A percentile compares a stretch with the other conserved stretches of the same genome.
Evolutionary conservation across 2,888 invertebrate genomes (phyloP).

Genomic region (Antheraea assamensis): DNA sequence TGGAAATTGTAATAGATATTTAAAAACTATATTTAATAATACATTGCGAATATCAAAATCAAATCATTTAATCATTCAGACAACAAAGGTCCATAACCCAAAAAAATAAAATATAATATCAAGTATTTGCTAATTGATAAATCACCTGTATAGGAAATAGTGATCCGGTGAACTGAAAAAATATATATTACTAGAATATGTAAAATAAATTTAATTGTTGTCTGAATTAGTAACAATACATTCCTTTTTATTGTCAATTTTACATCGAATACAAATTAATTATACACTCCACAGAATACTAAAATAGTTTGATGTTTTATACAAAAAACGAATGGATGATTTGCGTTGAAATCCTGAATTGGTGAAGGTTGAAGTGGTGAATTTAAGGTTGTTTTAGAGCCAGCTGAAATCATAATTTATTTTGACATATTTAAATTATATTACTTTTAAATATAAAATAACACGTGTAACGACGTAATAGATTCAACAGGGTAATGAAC

Average conservation of each 20-base stretch:
- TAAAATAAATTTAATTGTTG: constrained; percentile 18
- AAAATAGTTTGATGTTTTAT: constrained; percentile 28
- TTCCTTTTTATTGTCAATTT: not conserved
- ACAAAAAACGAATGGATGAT: constrained; percentile 35
- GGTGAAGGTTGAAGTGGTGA: not conserved
- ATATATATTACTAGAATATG: not conserved
- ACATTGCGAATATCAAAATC: no score
- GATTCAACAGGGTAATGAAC: no score
- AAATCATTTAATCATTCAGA: no score
- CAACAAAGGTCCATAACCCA: no score
- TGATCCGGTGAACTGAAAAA: no score
- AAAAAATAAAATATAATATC: no score
- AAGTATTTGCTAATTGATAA: no score
- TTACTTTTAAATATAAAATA: not conserved
- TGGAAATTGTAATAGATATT: no score
- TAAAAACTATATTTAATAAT: no score
- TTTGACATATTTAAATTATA: not conserved
- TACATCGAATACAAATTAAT: constrained; percentile 5
- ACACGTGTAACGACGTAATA: no score
- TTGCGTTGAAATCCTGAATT: constrained; percentile 22
- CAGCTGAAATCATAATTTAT: constrained; percentile 2
- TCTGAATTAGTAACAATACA: not conserved
- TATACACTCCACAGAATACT: constrained; percentile 35
- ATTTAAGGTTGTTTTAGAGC: not conserved
- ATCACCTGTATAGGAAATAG: no score